Percentiles rank a stretch among this genome's conserved stretches.
Evolutionary conservation across 2,797 vertebrate species (phyloP).

Genomic region (Lutjanus campechanus): DNA sequence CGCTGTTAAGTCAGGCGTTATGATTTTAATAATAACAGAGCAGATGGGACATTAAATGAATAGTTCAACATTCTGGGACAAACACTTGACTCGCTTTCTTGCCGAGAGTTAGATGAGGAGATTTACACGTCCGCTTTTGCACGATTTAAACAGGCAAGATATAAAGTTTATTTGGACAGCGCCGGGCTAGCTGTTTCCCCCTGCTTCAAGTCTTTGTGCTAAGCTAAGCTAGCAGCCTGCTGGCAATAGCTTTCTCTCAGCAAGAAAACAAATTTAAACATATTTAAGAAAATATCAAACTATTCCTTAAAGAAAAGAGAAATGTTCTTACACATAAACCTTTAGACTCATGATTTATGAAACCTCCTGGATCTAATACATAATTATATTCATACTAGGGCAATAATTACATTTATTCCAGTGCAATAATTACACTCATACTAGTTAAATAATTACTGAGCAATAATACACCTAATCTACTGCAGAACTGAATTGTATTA

Average conservation of each 20-base stretch:
- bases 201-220: not conserved
- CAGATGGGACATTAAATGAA: constrained; percentile 10
- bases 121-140: not conserved
- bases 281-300: not conserved
- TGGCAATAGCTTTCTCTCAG: not conserved
- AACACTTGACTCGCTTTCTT: too few species aligned
- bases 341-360: too few species aligned
- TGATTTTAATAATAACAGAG: constrained; percentile 33
- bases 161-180: not conserved
- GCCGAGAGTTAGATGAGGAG: not conserved
- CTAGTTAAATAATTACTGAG: too few species aligned
- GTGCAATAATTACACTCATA: too few species aligned
- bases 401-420: too few species aligned
- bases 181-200: not conserved
- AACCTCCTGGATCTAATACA: too few species aligned
- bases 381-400: too few species aligned
- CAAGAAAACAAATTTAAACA: too few species aligned
- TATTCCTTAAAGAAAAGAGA: not conserved
- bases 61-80: not conserved
- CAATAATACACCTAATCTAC: too few species aligned
- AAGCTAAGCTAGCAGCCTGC: not conserved
- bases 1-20: not conserved
- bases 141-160: not conserved
- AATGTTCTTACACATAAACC: too few species aligned
- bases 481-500: too few species aligned